Evolutionary conservation across 2,797 vertebrate species (phyloP).

Genomic region (Petrocephalus sullivani): DNA sequence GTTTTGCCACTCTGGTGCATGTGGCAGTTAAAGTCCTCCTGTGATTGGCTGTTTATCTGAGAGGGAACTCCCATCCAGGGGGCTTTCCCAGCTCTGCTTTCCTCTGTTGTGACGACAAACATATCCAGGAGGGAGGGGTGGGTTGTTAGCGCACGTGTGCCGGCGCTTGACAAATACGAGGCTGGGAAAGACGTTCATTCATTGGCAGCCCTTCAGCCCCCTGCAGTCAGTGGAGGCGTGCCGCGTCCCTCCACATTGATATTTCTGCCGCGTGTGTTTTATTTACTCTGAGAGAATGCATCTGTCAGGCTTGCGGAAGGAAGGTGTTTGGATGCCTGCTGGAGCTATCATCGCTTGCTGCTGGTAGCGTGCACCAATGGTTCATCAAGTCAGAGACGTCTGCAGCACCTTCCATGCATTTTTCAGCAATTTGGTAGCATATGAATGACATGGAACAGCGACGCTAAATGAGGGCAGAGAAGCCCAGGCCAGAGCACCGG

Average conservation of each 20-base stretch:
- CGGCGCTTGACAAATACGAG: constrained; percentile 6
- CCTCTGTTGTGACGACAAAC: background rate
- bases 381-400: constrained; percentile 63
- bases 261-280: constrained; percentile 49
- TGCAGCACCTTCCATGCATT: background rate
- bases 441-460: background rate
- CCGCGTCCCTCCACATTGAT: background rate
- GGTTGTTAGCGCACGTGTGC: background rate
- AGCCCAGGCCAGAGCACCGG: background rate
- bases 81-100: constrained; percentile 3
- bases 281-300: constrained; percentile 57
- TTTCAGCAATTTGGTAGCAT: background rate
- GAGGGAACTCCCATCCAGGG: background rate
- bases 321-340: constrained; percentile 63
- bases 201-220: background rate
- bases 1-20: background rate
- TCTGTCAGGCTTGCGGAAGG: constrained; percentile 60
- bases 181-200: background rate
- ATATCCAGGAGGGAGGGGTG: background rate
- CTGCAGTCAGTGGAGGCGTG: too few relatives aligned
- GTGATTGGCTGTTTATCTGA: background rate
- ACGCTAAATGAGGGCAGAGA: background rate
- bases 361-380: constrained; percentile 50
- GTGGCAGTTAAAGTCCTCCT: background rate
- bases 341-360: constrained; percentile 46